Evolutionary conservation across 2,888 invertebrate species (phyloP), one percentile per base, ranked within the genome.

Genomic region (Netelia melanura): DNA sequence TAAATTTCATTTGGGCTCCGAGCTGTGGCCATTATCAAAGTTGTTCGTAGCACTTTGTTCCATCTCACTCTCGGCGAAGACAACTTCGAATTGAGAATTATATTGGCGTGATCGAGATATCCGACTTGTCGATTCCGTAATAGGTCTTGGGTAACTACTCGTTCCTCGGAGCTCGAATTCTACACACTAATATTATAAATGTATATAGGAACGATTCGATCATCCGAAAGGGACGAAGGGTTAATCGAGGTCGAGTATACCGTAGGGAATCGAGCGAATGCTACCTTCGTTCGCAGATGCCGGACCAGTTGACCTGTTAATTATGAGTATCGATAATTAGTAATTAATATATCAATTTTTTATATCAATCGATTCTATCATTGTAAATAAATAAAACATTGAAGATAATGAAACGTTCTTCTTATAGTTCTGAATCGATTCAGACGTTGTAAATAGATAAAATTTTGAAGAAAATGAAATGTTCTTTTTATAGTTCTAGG

Each of bases 1-100:
- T 9, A 71, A 21, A 54, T 71, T 58, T 11, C 14, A 38, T 58
- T 71, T 62, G 44, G 44, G 54, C 76, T 64, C 48, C 58, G 44
- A 17, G 83, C 30, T 64, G 21, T 48, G 54, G 72, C 72, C 79
- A 80, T 77, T 72, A 83, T 71, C 76, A 52, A 85, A 85, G 83
- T 85, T 85, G 72, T 72, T 67, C 80, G 67, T 62, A 48, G 52
- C 30, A 52, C 43, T 61, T 38, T 48, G 44, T 44, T 48, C 30
- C 56, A 30, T 62, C 25, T 79, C 58, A 1, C 58, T 58, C 48
- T 25, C 14, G 17, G 17, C 38, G 44, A 25, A 48, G 56, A 56
- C 54, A 76, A 81, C 70, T 81, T 64, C 30, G 64, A 44, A n/a
- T 61, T 54, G 44, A 30, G 54, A 76, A 76, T 76, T 76, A 74